Conservation (phyloP, 1,140 invertebrate species). For the Drosophila malerkotliana region DNA sequence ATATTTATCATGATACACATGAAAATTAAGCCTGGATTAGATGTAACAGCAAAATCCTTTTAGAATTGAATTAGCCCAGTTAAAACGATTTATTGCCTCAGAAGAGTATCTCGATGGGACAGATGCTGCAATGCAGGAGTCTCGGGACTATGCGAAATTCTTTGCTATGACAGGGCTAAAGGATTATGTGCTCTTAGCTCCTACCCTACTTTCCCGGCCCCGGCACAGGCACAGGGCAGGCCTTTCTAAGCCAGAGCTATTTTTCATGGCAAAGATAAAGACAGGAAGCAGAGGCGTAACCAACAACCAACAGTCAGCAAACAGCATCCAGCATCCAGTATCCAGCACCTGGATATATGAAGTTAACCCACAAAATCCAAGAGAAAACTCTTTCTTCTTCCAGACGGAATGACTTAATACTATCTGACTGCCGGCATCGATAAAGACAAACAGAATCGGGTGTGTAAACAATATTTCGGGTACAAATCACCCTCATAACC, state of each 20-base stretch:
- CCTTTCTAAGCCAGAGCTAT: conserved; percentile 50
- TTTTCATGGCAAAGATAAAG: conserved; percentile 51
- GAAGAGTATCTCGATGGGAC: conserved; percentile 13
- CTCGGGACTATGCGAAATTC: conserved; percentile 5
- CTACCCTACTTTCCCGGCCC: not conserved
- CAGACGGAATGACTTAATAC: conserved; percentile 38
- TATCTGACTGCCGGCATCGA: conserved; percentile 39
- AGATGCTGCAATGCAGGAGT: conserved; percentile 1
- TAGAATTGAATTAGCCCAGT: not conserved
- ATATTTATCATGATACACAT: not conserved
- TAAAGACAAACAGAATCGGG: conserved; percentile 67
- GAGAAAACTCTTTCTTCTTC: conserved; percentile 30
- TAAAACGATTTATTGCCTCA: conserved; percentile 6
- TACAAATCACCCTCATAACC: conserved; percentile 54
- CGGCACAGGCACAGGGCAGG: not conserved
- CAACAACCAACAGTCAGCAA: not conserved
- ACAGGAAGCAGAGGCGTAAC: conserved; percentile 19
- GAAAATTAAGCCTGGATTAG: not conserved
- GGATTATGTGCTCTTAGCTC: conserved; percentile 56
- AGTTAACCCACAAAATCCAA: conserved; percentile 12
- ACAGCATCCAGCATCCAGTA: too few relatives aligned
- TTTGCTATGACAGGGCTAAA: conserved; percentile 52
- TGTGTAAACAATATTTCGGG: conserved; percentile 69
- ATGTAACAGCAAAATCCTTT: not conserved
- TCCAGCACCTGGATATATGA: conserved; percentile 32